These are phyloP conservation scores for Hippocampus kuda DNA, from an alignment of 2,797 vertebrate genomes.

Conservation along the genomic window DNA sequence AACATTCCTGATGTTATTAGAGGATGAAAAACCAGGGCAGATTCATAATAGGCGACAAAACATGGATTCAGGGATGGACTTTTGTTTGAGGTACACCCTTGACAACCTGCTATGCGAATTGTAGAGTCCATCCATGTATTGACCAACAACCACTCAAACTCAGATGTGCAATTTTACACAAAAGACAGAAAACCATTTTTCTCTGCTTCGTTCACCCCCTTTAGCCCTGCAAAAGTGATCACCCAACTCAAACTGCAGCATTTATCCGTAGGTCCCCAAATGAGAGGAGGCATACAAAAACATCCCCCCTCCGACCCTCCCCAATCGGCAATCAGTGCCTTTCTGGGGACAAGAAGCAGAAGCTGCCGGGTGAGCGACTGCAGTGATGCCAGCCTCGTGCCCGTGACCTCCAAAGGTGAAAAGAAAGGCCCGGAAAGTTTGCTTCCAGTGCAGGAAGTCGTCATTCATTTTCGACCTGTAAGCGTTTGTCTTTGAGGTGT, in stretches of 20 bases:
- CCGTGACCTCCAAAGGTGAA: constrained; percentile 40
- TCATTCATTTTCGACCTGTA: neutral
- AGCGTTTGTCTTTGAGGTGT: neutral
- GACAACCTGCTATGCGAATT: too few species aligned
- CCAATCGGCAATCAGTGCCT: constrained; percentile 14
- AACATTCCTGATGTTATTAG: too few species aligned
- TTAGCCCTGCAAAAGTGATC: neutral
- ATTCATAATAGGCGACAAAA: too few species aligned
- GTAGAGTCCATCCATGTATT: too few species aligned
- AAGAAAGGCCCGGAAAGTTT: constrained; percentile 27
- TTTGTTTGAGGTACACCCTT: too few species aligned
- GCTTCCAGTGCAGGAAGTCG: constrained; percentile 26
- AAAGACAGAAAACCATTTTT: too few species aligned
- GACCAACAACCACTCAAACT: too few species aligned
- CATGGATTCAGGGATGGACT: too few species aligned
- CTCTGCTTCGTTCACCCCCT: neutral
- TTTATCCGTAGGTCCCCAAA: constrained; percentile 1
- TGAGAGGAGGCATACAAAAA: neutral
- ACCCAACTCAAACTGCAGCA: neutral
- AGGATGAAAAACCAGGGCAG: too few species aligned
- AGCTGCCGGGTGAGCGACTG: constrained; percentile 25
- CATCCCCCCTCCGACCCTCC: neutral
- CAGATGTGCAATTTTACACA: too few species aligned
- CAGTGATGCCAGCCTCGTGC: constrained; percentile 40
- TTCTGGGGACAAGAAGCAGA: constrained; percentile 40